Conservation (phyloP, 2,888 invertebrate genomes). For the Tetramorium bicarinatum region DNA sequence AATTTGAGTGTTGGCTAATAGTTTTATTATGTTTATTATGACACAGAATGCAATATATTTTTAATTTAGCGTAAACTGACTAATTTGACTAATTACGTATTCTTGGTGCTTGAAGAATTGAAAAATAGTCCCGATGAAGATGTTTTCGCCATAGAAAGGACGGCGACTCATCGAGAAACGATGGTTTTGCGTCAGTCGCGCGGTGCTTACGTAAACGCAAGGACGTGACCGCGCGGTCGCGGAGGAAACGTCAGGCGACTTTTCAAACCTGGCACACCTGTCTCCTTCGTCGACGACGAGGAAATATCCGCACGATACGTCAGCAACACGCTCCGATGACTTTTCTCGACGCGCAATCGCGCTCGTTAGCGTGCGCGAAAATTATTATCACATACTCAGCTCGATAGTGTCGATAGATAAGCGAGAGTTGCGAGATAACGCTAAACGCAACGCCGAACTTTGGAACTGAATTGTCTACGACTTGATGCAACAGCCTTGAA, state of each 20-base stretch:
- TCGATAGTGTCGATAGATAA: not conserved
- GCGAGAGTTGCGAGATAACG: not conserved
- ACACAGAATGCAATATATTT: not conserved
- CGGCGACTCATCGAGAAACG: conserved; percentile 36
- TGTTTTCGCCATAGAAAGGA: conserved; percentile 4
- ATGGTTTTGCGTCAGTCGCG: conserved; percentile 66
- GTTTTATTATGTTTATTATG: not conserved
- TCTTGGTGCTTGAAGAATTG: not conserved
- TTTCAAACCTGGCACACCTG: conserved; percentile 52
- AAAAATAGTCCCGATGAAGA: not conserved
- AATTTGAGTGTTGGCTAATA: not conserved
- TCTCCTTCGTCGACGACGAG: conserved; percentile 30
- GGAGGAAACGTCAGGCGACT: conserved; percentile 48
- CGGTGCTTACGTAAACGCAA: conserved; percentile 76
- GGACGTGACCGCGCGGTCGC: conserved; percentile 62
- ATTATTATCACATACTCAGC: conserved; percentile 27
- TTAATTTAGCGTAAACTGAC: not conserved
- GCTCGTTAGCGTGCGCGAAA: conserved; percentile 33
- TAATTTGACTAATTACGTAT: not conserved
- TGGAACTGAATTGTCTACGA: not conserved
- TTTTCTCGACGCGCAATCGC: conserved; percentile 44
- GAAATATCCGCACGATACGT: conserved; percentile 52
- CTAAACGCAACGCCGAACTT: not conserved
- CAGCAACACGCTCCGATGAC: conserved; percentile 56
- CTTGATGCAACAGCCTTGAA: not conserved